phyloP scores from a whole-genome alignment of 2,888 invertebrate species.

The Drosophila affinis region DNA sequence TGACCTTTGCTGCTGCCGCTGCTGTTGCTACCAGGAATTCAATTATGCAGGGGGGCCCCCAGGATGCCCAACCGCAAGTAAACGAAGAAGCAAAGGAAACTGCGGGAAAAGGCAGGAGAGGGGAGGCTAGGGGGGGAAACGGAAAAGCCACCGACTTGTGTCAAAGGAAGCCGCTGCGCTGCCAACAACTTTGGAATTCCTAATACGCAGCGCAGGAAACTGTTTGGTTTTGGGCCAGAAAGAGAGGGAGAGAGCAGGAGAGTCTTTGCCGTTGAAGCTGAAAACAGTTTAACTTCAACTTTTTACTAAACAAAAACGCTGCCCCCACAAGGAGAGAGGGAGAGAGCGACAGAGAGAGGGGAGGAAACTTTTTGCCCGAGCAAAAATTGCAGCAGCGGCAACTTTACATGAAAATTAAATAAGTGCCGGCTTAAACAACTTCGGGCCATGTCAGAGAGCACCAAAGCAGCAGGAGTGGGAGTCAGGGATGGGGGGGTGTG shows the following conservation, averaged over 20 bases:
- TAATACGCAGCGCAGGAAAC: slow-evolving; percentile 41
- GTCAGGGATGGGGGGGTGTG: not conserved
- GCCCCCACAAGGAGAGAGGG: not conserved
- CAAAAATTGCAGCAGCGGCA: slow-evolving; percentile 25
- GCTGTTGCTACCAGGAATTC: slow-evolving; percentile 13
- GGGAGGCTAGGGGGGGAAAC: slow-evolving; percentile 6
- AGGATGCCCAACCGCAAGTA: slow-evolving; percentile 18
- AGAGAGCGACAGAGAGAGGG: not conserved
- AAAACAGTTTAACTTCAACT: slow-evolving; percentile 48
- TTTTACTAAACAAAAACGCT: slow-evolving; percentile 23
- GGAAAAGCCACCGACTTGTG: slow-evolving; percentile 53
- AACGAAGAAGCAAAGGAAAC: slow-evolving; percentile 7
- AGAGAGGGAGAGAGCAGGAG: not conserved
- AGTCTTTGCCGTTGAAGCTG: slow-evolving; percentile 9
- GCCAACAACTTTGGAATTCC: slow-evolving; percentile 46
- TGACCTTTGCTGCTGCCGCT: slow-evolving; percentile 7
- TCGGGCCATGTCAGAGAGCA: slow-evolving; percentile 18
- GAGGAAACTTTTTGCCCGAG: slow-evolving; percentile 23
- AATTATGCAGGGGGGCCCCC: slow-evolving; percentile 28
- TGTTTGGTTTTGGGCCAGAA: slow-evolving; percentile 23
- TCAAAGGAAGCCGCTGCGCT: slow-evolving; percentile 57
- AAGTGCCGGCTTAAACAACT: slow-evolving; percentile 78
- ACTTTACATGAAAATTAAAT: slow-evolving; percentile 79
- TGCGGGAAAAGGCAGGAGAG: slow-evolving; percentile 1
- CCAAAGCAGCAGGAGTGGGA: not conserved